phyloP scores from a whole-genome alignment of 2,888 invertebrate genomes.

The Nowickia ferox region DNA sequence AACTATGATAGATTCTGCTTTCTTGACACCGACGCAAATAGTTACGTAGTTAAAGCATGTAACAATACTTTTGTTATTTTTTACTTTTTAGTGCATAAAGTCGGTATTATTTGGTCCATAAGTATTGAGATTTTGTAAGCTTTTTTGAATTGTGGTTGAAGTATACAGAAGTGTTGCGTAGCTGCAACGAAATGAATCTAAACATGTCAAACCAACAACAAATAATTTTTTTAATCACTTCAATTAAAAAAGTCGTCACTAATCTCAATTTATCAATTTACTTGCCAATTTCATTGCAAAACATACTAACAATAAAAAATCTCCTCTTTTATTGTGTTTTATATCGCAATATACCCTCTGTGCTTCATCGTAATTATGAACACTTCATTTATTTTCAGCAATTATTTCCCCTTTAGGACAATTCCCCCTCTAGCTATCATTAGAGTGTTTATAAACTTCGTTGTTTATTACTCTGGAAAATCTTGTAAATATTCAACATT shows the following conservation, averaged over 20 bases:
- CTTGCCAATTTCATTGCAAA: neutral
- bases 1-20: too few relatives aligned
- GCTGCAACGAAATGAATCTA: too few relatives aligned
- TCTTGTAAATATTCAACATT: constrained; percentile 42
- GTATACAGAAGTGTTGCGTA: too few relatives aligned
- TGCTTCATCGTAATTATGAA: neutral
- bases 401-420: neutral
- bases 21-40: too few relatives aligned
- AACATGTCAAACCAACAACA: too few relatives aligned
- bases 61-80: too few relatives aligned
- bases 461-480: constrained; percentile 17
- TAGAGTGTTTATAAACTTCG: constrained; percentile 1
- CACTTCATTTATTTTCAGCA: neutral
- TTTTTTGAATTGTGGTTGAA: too few relatives aligned
- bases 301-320: neutral
- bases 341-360: neutral
- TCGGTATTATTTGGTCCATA: too few relatives aligned
- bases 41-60: too few relatives aligned
- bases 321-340: too few relatives aligned
- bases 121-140: too few relatives aligned
- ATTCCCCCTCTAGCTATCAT: neutral
- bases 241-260: neutral
- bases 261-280: neutral
- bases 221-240: neutral
- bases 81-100: too few relatives aligned